A percentile compares a stretch with the other conserved stretches of the same genome.
phyloP scores from a whole-genome alignment of 2,113 vertebrate genomes.

The Clarias macrocephalus region DNA sequence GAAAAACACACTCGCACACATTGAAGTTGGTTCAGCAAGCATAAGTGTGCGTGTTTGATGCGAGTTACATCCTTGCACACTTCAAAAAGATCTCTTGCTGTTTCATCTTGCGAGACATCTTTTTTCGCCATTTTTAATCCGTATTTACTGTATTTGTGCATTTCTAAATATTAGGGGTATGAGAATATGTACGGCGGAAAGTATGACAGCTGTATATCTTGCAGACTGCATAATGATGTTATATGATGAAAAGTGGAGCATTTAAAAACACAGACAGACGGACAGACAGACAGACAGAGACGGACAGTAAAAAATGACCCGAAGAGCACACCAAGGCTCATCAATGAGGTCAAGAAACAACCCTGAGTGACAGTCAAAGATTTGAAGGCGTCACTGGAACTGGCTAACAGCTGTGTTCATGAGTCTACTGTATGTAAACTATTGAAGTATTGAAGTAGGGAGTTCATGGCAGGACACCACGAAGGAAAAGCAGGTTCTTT shows the following conservation, averaged over 20 bases:
- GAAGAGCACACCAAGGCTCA: no score
- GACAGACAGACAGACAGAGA: no score
- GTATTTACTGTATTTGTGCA: not conserved
- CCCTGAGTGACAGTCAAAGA: no score
- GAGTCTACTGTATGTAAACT: no score
- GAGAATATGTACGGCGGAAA: not conserved
- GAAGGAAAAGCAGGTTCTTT: no score
- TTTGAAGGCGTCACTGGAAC: no score
- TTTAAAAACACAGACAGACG: not conserved
- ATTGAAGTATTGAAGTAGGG: no score
- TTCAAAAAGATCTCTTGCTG: conserved; percentile 46
- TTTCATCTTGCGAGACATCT: conserved; percentile 39
- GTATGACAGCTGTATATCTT: not conserved
- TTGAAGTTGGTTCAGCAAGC: not conserved
- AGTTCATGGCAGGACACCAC: no score
- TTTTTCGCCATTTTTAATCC: not conserved
- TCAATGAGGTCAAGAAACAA: no score
- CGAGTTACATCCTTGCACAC: conserved; percentile 23
- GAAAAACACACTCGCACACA: not conserved
- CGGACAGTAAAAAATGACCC: no score
- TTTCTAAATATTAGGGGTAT: not conserved
- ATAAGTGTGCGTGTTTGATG: conserved; percentile 13
- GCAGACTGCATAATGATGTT: not conserved
- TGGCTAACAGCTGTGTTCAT: no score
- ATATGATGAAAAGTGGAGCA: not conserved